These are phyloP conservation scores for Eurystomus gularis DNA, from an alignment of 2,113 vertebrate genomes.

Conservation along the genomic window DNA sequence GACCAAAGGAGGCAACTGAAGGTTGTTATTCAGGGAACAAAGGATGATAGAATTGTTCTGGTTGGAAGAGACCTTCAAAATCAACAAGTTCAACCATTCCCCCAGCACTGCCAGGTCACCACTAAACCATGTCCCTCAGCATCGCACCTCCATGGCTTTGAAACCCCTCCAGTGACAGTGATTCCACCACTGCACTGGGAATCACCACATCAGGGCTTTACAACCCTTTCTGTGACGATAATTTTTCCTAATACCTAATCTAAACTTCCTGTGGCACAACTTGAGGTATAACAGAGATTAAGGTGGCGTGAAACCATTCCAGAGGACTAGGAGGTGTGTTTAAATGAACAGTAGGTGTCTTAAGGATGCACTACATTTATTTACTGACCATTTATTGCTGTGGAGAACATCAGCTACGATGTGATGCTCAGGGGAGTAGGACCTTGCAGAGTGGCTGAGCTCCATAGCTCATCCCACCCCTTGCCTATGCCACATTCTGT, in stretches of 20 bases:
- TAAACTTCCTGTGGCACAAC: too few relatives aligned
- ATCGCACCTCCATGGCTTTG: too few relatives aligned
- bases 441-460: background rate
- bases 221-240: too few relatives aligned
- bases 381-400: background rate
- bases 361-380: background rate
- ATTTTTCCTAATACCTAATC: too few relatives aligned
- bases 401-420: background rate
- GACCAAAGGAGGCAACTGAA: background rate
- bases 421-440: background rate
- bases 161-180: too few relatives aligned
- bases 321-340: background rate
- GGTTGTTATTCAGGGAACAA: accelerated
- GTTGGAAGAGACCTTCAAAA: too few relatives aligned
- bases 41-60: too few relatives aligned
- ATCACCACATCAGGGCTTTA: too few relatives aligned
- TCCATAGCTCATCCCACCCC: accelerated
- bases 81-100: too few relatives aligned
- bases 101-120: too few relatives aligned
- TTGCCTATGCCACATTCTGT: accelerated
- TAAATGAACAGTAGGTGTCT: background rate
- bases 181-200: too few relatives aligned
- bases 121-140: too few relatives aligned
- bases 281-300: background rate
- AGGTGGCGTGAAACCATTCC: background rate